phyloP scores from a whole-genome alignment of 2,888 invertebrate species.

The Clistopyga incitator region DNA sequence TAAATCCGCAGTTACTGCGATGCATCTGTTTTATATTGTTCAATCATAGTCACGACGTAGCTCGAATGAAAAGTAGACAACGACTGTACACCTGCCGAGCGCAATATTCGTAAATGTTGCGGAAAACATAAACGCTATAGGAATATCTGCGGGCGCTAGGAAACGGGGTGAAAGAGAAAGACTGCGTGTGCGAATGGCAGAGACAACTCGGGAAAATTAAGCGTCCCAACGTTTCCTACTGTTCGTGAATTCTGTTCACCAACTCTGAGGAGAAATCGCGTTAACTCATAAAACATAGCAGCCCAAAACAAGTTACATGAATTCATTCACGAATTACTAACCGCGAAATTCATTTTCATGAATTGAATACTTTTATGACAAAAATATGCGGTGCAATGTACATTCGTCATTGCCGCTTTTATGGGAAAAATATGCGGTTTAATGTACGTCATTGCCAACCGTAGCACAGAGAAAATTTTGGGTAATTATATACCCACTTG shows the following conservation, averaged over 20 bases:
- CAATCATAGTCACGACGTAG: slow-evolving; percentile 25
- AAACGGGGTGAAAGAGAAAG: neutral
- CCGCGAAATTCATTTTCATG: neutral
- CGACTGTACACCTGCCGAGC: neutral
- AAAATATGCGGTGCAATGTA: neutral
- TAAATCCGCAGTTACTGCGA: neutral
- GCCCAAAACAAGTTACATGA: neutral
- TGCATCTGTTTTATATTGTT: slow-evolving; percentile 16
- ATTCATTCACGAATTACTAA: neutral
- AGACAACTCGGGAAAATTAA: slow-evolving; percentile 16
- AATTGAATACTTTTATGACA: neutral
- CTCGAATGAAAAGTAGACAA: neutral
- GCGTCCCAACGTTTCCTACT: neutral
- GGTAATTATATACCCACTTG: too few species aligned
- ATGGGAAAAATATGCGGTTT: neutral
- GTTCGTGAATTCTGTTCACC: slow-evolving; percentile 1
- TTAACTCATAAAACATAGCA: slow-evolving; percentile 1
- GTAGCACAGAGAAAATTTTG: too few species aligned
- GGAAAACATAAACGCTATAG: slow-evolving; percentile 1
- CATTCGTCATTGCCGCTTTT: neutral
- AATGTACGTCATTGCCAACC: too few species aligned
- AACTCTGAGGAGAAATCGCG: neutral
- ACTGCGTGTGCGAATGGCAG: neutral
- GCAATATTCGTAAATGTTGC: slow-evolving; percentile 14
- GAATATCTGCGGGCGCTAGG: neutral